phyloP scores from a whole-genome alignment of 2,797 vertebrate species.

The Selene dorsalis region DNA sequence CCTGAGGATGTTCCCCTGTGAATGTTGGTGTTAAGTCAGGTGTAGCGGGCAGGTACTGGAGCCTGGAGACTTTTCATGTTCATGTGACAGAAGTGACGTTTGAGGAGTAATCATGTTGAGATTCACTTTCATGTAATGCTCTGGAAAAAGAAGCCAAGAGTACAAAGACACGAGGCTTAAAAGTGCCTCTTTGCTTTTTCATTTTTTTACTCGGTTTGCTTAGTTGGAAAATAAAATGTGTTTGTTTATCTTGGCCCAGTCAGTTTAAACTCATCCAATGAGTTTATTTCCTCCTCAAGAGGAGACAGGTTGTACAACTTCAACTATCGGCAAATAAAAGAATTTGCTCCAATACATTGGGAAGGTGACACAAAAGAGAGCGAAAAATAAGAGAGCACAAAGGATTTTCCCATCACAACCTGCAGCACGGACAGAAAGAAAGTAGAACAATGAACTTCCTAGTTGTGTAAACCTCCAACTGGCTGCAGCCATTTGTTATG shows the following conservation, averaged over 20 bases:
- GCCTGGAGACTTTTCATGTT: slow-evolving; percentile 7
- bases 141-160: background rate
- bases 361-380: background rate
- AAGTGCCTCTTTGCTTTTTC: background rate
- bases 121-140: slow-evolving; percentile 24
- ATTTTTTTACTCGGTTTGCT: slow-evolving; percentile 13
- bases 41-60: background rate
- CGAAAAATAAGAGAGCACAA: background rate
- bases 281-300: slow-evolving; percentile 54
- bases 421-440: slow-evolving; percentile 24
- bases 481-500: slow-evolving; percentile 49
- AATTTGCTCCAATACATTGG: slow-evolving; percentile 8
- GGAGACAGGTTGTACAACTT: slow-evolving; percentile 34
- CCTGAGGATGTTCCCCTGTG: slow-evolving; percentile 18
- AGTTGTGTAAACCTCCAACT: slow-evolving; percentile 65
- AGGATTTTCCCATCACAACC: background rate
- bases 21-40: background rate
- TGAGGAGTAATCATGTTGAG: slow-evolving; percentile 16
- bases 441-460: slow-evolving; percentile 63
- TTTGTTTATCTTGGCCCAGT: slow-evolving; percentile 37
- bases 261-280: slow-evolving; percentile 45
- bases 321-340: slow-evolving; percentile 40
- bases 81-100: background rate
- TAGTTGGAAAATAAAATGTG: slow-evolving; percentile 19
- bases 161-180: background rate